These are phyloP conservation scores for Diceros bicornis DNA, from an alignment of 2,797 vertebrate species.

Conservation along the genomic window DNA sequence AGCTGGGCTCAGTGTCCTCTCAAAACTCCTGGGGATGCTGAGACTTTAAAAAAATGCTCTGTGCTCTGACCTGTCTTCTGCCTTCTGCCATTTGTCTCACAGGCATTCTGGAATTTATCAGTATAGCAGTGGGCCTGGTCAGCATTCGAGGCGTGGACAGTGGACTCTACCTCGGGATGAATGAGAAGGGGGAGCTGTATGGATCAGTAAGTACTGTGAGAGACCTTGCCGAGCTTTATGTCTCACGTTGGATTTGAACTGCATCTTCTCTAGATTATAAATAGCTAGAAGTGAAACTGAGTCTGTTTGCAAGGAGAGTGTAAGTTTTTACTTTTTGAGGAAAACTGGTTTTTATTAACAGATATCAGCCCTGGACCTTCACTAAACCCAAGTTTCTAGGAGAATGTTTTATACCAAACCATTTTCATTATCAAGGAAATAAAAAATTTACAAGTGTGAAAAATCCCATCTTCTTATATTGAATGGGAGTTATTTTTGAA, in stretches of 20 bases:
- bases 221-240: not conserved
- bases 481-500: conserved; percentile 81
- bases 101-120: conserved; percentile 99
- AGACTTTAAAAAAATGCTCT: conserved; percentile 1
- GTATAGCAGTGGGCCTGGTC: conserved; percentile 98
- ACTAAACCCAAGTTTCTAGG: conserved; percentile 47
- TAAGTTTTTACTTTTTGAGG: conserved; percentile 40
- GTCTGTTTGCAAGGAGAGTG: not conserved
- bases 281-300: not conserved
- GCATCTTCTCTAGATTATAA: not conserved
- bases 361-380: conserved; percentile 44
- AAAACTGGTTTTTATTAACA: conserved; percentile 61
- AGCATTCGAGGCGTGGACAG: conserved; percentile 99
- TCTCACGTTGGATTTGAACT: not conserved
- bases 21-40: not conserved
- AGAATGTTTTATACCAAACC: conserved; percentile 61
- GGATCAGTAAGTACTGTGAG: conserved; percentile 95
- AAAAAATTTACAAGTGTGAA: conserved; percentile 74
- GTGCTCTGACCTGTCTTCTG: conserved; percentile 69
- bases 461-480: conserved; percentile 71
- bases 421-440: conserved; percentile 78
- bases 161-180: conserved; percentile 98
- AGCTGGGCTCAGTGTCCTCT: not conserved
- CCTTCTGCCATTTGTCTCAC: conserved; percentile 79
- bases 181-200: conserved; percentile 96